phyloP scores from a whole-genome alignment of 2,113 vertebrate genomes.

The Cyprinus carpio region DNA sequence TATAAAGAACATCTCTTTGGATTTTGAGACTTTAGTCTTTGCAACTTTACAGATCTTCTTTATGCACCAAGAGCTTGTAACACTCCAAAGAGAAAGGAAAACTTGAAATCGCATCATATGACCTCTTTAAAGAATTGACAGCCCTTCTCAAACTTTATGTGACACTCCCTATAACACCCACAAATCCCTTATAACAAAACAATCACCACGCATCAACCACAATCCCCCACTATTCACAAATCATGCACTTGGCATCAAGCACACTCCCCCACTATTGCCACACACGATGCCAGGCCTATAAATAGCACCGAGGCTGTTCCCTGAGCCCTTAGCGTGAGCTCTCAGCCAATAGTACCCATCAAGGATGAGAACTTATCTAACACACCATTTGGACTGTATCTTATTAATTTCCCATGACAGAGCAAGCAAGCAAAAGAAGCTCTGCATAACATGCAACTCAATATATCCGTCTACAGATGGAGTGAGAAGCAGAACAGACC shows the following conservation, averaged over 20 bases:
- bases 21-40: no score
- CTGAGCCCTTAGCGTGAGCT: slow-evolving; percentile 4
- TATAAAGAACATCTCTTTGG: no score
- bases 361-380: slow-evolving; percentile 6
- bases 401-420: slow-evolving; percentile 40
- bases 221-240: no score
- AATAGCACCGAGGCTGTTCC: slow-evolving; percentile 47
- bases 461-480: not conserved
- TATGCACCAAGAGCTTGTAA: no score
- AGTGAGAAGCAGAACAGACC: not conserved
- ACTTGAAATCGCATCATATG: no score
- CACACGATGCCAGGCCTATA: slow-evolving; percentile 49
- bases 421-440: slow-evolving; percentile 3
- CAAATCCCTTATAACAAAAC: no score
- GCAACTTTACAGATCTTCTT: no score
- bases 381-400: slow-evolving; percentile 34
- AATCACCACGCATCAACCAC: no score
- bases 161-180: no score
- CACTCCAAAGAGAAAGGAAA: no score
- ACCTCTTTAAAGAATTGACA: not conserved
- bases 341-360: slow-evolving; percentile 26
- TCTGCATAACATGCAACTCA: not conserved
- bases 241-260: slow-evolving; percentile 23
- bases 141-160: not conserved
- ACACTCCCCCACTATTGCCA: slow-evolving; percentile 38